Conservation (phyloP, 2,888 invertebrate genomes). For the Heteromyza rotundicornis region DNA sequence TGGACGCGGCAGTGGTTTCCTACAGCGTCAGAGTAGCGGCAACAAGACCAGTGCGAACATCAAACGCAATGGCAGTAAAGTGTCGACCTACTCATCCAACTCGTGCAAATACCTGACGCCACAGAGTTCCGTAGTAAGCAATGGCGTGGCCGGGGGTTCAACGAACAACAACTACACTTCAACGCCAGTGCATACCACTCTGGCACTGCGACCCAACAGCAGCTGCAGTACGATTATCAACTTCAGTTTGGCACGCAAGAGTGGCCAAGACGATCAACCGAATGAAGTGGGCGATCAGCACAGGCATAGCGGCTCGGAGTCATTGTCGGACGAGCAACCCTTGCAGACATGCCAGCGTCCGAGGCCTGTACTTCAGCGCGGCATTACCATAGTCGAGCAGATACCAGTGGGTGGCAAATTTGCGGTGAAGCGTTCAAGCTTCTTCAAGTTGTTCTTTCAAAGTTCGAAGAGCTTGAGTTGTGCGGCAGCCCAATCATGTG, state of each 20-base stretch:
- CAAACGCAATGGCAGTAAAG: conserved; percentile 58
- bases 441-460: conserved; percentile 60
- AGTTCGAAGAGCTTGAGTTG: conserved; percentile 56
- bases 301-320: conserved; percentile 2
- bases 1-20: conserved; percentile 43
- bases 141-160: conserved; percentile 10
- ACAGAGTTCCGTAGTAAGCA: conserved; percentile 47
- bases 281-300: conserved; percentile 18
- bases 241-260: conserved; percentile 30
- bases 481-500: conserved; percentile 52
- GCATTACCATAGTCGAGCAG: conserved; percentile 55
- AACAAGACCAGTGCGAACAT: conserved; percentile 32
- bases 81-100: conserved; percentile 59
- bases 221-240: conserved; percentile 57
- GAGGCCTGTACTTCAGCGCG: conserved; percentile 49
- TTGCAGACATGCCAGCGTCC: conserved; percentile 26
- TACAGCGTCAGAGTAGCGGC: conserved; percentile 54
- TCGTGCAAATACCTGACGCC: conserved; percentile 60
- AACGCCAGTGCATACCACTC: conserved; percentile 38
- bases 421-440: conserved; percentile 41
- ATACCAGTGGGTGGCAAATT: conserved; percentile 38
- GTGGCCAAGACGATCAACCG: background rate
- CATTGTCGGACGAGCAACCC: conserved; percentile 15
- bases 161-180: conserved; percentile 22
- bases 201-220: conserved; percentile 47